These are phyloP conservation scores for Narcine bancroftii DNA, from an alignment of 2,113 vertebrate species.

Conservation along the genomic window DNA sequence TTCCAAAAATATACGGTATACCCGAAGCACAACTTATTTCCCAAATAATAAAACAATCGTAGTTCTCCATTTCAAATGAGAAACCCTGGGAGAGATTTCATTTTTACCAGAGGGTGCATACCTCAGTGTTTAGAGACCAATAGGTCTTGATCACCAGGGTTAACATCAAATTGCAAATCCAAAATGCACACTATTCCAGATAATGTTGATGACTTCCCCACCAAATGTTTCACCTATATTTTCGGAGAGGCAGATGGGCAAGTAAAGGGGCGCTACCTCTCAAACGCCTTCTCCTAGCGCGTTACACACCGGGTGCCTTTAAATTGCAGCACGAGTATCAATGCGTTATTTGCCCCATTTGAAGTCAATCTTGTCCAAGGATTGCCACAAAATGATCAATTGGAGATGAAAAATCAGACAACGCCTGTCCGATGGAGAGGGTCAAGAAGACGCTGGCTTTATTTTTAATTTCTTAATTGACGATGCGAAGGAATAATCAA, in stretches of 20 bases:
- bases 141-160: conserved; percentile 55
- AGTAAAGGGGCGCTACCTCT: neutral
- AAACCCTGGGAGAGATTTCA: conserved; percentile 61
- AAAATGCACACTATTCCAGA: conserved; percentile 41
- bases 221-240: neutral
- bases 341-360: neutral
- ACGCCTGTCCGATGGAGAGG: neutral
- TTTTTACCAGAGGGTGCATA: conserved; percentile 58
- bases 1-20: conserved; percentile 48
- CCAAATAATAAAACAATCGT: conserved; percentile 65
- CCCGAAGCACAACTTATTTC: conserved; percentile 55
- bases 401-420: neutral
- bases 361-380: neutral
- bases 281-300: neutral
- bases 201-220: neutral
- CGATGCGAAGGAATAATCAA: neutral
- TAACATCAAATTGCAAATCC: conserved; percentile 52
- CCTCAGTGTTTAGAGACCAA: conserved; percentile 55
- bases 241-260: too few species aligned
- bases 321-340: neutral
- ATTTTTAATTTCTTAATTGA: neutral
- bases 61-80: conserved; percentile 66
- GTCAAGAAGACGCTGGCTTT: neutral
- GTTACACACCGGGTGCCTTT: neutral
- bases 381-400: neutral